phyloP scores from a whole-genome alignment of 1,140 invertebrate species.

The Zaprionus taronus region DNA sequence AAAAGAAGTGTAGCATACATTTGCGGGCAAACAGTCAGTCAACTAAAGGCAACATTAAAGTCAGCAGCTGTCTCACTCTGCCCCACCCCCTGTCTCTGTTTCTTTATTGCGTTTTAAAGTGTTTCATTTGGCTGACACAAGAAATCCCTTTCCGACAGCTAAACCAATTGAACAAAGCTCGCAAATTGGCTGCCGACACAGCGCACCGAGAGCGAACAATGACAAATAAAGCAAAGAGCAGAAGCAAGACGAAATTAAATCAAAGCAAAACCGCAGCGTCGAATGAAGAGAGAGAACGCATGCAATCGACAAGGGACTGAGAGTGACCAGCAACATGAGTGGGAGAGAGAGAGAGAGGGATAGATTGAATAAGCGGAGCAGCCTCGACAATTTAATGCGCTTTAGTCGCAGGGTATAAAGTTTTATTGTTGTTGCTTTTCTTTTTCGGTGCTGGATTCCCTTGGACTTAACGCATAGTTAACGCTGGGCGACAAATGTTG shows the following conservation, averaged over 20 bases:
- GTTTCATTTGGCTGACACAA: conserved; percentile 65
- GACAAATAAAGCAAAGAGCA: conserved; percentile 26
- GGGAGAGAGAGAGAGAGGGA: not conserved
- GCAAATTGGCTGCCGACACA: conserved; percentile 62
- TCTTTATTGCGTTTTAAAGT: conserved; percentile 3
- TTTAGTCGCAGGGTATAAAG: conserved; percentile 42
- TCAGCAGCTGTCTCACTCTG: not conserved
- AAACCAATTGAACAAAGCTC: conserved; percentile 79
- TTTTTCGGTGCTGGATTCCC: conserved; percentile 27
- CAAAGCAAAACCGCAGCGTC: conserved; percentile 72
- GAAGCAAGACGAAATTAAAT: conserved; percentile 70
- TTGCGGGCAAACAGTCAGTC: not conserved
- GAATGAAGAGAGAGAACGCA: conserved; percentile 42
- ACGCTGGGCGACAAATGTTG: conserved; percentile 14
- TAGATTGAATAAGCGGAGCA: not conserved
- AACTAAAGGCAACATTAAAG: not conserved
- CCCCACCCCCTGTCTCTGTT: not conserved
- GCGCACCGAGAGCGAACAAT: conserved; percentile 30
- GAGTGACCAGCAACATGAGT: conserved; percentile 21
- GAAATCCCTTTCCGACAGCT: conserved; percentile 40
- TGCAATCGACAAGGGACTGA: conserved; percentile 61
- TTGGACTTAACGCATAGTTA: conserved; percentile 62
- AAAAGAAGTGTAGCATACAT: conserved; percentile 27
- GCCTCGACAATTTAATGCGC: conserved; percentile 51
- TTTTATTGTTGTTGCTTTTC: conserved; percentile 42